Evolutionary conservation across 2,888 invertebrate species (phyloP), one percentile per base, ranked within the genome.

Genomic region (Stictocephala bisonia): DNA sequence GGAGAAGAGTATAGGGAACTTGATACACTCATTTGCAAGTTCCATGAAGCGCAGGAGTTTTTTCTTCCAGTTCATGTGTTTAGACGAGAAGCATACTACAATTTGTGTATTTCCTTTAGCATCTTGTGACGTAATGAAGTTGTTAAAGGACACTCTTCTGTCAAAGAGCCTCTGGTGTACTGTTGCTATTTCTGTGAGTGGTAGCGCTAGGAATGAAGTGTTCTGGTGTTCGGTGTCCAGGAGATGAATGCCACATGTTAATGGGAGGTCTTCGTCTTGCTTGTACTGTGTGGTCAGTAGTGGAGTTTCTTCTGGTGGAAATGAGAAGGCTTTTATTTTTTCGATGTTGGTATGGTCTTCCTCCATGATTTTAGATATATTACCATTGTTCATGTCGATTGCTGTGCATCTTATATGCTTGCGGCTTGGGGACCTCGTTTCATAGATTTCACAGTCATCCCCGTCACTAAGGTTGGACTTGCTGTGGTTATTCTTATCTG

Each of bases 21-120:
- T 40, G 15, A 60, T 40, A 20, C 60, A 60, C 20, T 60, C 60
- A 11, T 60, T 60, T 40, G 60, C 60, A 11, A 60, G 31, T 60
- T 35, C 40, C n/a, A 40, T 11, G 40, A 60, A 60, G 20, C 35
- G 31, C 1, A 60, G 15, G 3, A 60, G 60, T 35, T 35, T 40
- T 7, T 35, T 20, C 31, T 29, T 29, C 31, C 31, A 35, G 31
- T 31, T 35, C 20, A n/a, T 20, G 2, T 31, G n/a, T 60, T 60
- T 60, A n/a, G 22, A 40, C 7, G 60, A 60, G 60, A 35, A 60
- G 11, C 20, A 60, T 40, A 60, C 40, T 7, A n/a, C 31, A 22
- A 60, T 40, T 11, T 35, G 18, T 40, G 40, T 60, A 27, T 40
- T 60, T 31, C 60, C 60, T 60, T 35, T 7, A 13, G 13, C 15